Conservation (phyloP, 2,797 vertebrate species). For the Cirrhinus molitorella region DNA sequence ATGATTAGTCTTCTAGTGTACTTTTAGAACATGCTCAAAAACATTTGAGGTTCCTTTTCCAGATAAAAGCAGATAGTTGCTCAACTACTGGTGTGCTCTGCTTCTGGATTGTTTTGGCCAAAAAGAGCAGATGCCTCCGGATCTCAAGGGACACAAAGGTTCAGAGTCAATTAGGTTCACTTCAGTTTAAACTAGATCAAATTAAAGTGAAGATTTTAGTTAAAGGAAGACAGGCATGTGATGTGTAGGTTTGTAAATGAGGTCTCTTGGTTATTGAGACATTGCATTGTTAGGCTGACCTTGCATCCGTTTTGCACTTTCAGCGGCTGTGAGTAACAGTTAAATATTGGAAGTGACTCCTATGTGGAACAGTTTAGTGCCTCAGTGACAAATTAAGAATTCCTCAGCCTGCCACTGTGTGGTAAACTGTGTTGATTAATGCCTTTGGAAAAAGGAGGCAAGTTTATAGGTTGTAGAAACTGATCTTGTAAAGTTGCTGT, state of each 20-base stretch:
- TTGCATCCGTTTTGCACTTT: conserved; percentile 7
- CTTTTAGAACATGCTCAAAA: neutral
- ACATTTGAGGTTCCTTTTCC: conserved; percentile 9
- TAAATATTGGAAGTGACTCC: conserved; percentile 37
- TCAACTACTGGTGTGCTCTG: conserved; percentile 15
- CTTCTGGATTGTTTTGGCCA: conserved; percentile 1
- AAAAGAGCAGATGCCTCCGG: conserved; percentile 36
- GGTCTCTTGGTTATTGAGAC: conserved; percentile 28
- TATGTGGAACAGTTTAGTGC: conserved; percentile 24
- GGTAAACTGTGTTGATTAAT: conserved; percentile 76
- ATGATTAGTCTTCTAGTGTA: neutral
- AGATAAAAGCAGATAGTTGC: conserved; percentile 11
- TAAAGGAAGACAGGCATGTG: conserved; percentile 15
- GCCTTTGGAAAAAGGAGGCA: conserved; percentile 62
- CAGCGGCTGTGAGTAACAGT: conserved; percentile 23
- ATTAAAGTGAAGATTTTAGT: conserved; percentile 53
- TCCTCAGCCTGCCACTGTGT: conserved; percentile 63
- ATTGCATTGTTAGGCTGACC: conserved; percentile 38
- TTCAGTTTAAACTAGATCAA: conserved; percentile 39
- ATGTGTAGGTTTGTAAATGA: conserved; percentile 30
- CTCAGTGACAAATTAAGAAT: conserved; percentile 43
- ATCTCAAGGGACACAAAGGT: conserved; percentile 41
- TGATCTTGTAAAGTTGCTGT: conserved; percentile 71
- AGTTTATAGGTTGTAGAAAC: conserved; percentile 67
- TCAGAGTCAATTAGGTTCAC: conserved; percentile 43